Conservation (phyloP, 2,113 vertebrate genomes). For the Ciconia maguari region DNA sequence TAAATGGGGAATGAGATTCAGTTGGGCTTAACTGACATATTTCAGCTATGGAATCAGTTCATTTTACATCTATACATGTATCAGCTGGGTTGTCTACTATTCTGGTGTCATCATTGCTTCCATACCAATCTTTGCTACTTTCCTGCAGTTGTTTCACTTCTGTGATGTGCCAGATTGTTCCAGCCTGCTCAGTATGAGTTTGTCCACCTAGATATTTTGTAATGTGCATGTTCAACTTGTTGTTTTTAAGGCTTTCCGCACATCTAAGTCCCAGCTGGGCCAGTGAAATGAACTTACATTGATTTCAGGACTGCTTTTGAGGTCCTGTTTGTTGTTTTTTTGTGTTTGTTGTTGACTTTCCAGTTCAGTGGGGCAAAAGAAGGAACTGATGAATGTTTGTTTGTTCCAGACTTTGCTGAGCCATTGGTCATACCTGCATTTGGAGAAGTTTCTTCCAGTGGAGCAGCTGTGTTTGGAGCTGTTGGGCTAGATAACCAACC, state of each 20-base stretch:
- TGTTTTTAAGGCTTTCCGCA: background rate
- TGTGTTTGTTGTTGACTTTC: background rate
- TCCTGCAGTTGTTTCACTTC: background rate
- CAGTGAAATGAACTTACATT: background rate
- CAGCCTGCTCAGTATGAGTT: background rate
- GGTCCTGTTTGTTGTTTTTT: background rate
- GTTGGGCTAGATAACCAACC: constrained; percentile 82
- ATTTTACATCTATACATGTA: background rate
- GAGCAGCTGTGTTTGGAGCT: constrained; percentile 70
- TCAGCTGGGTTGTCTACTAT: background rate
- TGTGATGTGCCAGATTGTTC: background rate
- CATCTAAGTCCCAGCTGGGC: background rate
- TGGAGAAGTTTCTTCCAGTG: constrained; percentile 77
- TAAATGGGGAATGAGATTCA: background rate
- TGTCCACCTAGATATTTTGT: background rate
- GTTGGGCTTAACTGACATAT: background rate
- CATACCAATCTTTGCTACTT: background rate
- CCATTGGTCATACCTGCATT: constrained; percentile 83
- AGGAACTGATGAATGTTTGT: background rate
- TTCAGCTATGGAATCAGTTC: background rate
- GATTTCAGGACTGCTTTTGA: background rate
- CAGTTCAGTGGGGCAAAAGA: background rate
- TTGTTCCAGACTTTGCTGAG: constrained; percentile 90
- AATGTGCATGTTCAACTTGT: background rate
- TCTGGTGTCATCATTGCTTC: background rate